Percentiles rank a stretch among this genome's conserved stretches.
These are phyloP conservation scores for Desmodus rotundus DNA, from an alignment of 2,113 vertebrate species.

Conservation along the genomic window DNA sequence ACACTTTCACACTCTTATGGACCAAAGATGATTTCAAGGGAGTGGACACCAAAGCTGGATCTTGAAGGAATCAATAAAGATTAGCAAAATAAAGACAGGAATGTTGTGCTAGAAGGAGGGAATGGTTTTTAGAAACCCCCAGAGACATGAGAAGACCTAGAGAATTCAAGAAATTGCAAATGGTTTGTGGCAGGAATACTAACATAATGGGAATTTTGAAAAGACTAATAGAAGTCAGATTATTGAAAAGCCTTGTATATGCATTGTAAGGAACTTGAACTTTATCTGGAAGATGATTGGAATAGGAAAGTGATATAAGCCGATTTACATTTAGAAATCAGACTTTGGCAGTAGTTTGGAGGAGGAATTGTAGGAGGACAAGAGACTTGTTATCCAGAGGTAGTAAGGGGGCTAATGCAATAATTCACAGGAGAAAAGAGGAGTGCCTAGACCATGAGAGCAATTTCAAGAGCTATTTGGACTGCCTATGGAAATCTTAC, in stretches of 20 bases:
- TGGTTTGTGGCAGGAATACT: background rate
- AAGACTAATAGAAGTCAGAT: background rate
- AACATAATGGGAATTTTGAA: background rate
- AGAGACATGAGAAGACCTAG: background rate
- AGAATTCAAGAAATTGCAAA: constrained; percentile 12
- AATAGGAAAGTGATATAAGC: background rate
- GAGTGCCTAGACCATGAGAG: background rate
- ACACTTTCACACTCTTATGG: background rate
- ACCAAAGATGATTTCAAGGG: background rate
- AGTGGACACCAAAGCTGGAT: background rate
- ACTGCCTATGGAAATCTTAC: background rate
- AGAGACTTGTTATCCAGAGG: background rate
- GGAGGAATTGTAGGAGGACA: background rate
- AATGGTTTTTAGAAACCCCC: background rate
- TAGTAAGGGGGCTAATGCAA: background rate
- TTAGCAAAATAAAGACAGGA: background rate
- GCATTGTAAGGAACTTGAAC: background rate
- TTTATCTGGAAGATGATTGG: background rate
- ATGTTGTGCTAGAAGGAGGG: background rate
- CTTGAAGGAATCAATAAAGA: background rate
- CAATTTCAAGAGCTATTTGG: background rate
- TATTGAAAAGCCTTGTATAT: background rate
- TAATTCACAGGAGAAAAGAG: background rate
- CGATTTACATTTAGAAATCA: background rate
- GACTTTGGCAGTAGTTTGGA: background rate